Base-by-base conservation (phyloP, 2,888 invertebrate species). In the Adelognathus sp. region DNA sequence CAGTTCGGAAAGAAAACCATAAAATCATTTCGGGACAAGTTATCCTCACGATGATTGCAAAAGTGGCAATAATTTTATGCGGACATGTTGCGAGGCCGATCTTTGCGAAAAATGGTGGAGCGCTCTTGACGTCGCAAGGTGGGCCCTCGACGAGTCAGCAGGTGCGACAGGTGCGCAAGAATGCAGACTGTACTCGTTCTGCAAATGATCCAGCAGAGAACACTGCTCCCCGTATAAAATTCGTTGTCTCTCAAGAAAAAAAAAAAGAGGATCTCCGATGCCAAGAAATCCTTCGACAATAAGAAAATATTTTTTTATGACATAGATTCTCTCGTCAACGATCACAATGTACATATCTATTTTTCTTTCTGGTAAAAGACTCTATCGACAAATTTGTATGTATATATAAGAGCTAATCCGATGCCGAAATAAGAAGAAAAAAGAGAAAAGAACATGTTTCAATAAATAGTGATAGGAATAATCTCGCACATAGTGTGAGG, bases 1-100 rank as follows among this genome's bases (percentile, higher is more conserved):
- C 29, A 90, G 86, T 56, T 90, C 90, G n/a, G 91, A 91, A 52
- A 88, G 90, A 77, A 91, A 91, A 79, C 91, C 91, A 21, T 91
- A 85, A 77, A 36, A 21, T 46, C 1, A n/a, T n/a, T 3, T 29
- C 14, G 5, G 4, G 11, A 46, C 18, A 3, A 24, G 11, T 7
- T 29, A 39, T 27, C 14, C 27, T 18, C 4, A 36, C n/a, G 5
- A 36, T n/a, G 24, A 70, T 70, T 70, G 1, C n/a, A 44, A 56
- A 3, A 16, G 31, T 5, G 3, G 2, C 31, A 16, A 54, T 14
- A 54, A 54, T 3, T 14, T 39, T 6, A 29, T 56, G 11, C 36
- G 14, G 16, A 56, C 9, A 33, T n/a, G n/a, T n/a, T n/a, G 24
- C 41, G 29, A 16, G 7, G 14, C 29, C 29, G 21, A 60, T 39